Conservation (phyloP, 2,113 vertebrate species). For the Sinocyclocheilus rhinocerous region DNA sequence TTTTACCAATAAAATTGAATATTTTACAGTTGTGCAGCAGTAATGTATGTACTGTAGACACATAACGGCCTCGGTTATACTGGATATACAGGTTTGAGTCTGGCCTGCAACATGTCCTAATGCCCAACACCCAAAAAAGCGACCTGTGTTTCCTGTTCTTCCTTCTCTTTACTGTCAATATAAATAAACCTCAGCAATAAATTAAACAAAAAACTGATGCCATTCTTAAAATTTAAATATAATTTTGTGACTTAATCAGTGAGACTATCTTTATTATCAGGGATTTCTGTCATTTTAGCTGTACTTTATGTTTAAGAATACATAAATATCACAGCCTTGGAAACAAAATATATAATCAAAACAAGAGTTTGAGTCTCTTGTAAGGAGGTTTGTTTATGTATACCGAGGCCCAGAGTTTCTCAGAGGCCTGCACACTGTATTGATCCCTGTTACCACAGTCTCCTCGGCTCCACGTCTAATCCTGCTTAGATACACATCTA, state of each 20-base stretch:
- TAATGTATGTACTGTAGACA: background rate
- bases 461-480: slow-evolving; percentile 33
- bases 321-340: slow-evolving; percentile 5
- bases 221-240: background rate
- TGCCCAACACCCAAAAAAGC: too few species aligned
- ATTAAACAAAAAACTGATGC: background rate
- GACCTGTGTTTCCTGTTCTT: too few species aligned
- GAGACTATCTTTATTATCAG: background rate
- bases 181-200: background rate
- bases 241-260: background rate
- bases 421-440: slow-evolving; percentile 9
- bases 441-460: slow-evolving; percentile 29
- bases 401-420: background rate
- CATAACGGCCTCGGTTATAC: too few species aligned
- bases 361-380: slow-evolving; percentile 1
- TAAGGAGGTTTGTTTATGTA: slow-evolving; percentile 9
- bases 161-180: too few species aligned
- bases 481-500: slow-evolving; percentile 28
- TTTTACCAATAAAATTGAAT: background rate
- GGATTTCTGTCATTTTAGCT: background rate
- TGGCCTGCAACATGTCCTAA: background rate
- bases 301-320: background rate
- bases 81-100: background rate
- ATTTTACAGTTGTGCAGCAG: background rate
- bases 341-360: background rate